Conservation (phyloP, 2,888 invertebrate species). For the Eledona agricola region DNA sequence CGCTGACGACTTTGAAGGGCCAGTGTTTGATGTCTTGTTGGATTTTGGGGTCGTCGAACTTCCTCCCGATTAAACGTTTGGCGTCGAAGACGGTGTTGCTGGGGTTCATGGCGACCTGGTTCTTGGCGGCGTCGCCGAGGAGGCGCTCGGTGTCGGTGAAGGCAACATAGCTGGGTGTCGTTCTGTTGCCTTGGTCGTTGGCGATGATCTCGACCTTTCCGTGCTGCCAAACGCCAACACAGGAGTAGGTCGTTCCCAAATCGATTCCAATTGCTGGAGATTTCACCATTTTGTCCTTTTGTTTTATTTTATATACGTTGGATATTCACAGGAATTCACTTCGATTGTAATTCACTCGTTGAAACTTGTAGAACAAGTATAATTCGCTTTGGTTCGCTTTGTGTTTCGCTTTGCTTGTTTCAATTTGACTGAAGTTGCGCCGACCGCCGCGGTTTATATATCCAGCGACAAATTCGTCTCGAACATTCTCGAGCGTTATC, state of each 20-base stretch:
- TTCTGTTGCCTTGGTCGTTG: constrained; percentile 79
- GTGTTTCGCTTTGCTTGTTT: constrained; percentile 6
- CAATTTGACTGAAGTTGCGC: constrained; percentile 10
- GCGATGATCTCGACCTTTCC: constrained; percentile 80
- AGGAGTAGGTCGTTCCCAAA: constrained; percentile 88
- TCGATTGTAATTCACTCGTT: constrained; percentile 16
- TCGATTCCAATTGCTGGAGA: constrained; percentile 76
- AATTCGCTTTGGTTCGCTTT: constrained; percentile 11
- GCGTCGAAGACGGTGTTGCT: constrained; percentile 76
- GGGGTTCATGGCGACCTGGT: constrained; percentile 78
- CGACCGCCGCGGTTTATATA: constrained; percentile 2
- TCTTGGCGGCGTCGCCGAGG: constrained; percentile 76
- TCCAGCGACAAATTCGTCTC: constrained; percentile 6
- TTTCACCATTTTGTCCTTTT: constrained; percentile 28
- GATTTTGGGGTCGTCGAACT: constrained; percentile 77
- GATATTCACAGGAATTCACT: neutral
- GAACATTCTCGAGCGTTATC: constrained; percentile 16
- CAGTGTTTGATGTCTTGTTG: constrained; percentile 84
- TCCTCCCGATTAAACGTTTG: constrained; percentile 82
- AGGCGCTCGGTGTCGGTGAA: constrained; percentile 75
- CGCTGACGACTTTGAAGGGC: constrained; percentile 80
- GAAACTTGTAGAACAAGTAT: too few species aligned
- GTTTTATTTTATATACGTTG: constrained; percentile 1
- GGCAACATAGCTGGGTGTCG: constrained; percentile 82
- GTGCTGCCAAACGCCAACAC: constrained; percentile 85